Evolutionary conservation across 1,140 invertebrate species (phyloP), one percentile per base, ranked within the genome.

Genomic region (Caenorhabditis remanei): DNA sequence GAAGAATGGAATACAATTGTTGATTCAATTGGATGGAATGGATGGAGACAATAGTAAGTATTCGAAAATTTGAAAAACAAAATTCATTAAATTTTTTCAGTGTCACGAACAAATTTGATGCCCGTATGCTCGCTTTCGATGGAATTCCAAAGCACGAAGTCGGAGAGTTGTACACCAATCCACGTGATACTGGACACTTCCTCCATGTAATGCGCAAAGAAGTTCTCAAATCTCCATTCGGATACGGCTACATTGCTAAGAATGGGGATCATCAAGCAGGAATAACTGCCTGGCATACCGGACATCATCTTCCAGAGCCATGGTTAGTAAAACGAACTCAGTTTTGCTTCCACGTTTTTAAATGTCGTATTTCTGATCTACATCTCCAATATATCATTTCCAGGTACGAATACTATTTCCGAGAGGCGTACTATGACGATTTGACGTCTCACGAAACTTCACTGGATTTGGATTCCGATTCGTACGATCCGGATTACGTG

Each of bases 191-290:
- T 19, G 89, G 87, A 21, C 89, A 92, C 19, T 92, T 90, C 67
- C 48, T 91, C 21, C 84, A 91, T 85, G 90, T 90, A 40, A 91
- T 92, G 89, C 92, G 89, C 65, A 89, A 85, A 48, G 84, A 92
- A 58, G 90, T 91, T 40, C 82, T 91, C 50, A 90, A 90, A 50
- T 88, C 90, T 56, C 91, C 90, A 19, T 91, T 84, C 71, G 88
- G 89, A 19, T 90, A 92, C 58, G 91, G 91, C 48, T 92, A 87
- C 58, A 90, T 90, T 82, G 58, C 43, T 41, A 48, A 90, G 50
- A 83, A 86, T 32, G 90, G 90, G 32, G 90, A 92, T 79, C 65
- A 89, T 24, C 40, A 75, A 56, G 82, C 53, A 8, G 88, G 85
- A 58, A 21, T 85, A 4, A 75, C 40, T 8, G 85, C 63, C 55